Base-by-base conservation (phyloP, 1,140 invertebrate genomes). In the Ctenoplectra terminalis region DNA sequence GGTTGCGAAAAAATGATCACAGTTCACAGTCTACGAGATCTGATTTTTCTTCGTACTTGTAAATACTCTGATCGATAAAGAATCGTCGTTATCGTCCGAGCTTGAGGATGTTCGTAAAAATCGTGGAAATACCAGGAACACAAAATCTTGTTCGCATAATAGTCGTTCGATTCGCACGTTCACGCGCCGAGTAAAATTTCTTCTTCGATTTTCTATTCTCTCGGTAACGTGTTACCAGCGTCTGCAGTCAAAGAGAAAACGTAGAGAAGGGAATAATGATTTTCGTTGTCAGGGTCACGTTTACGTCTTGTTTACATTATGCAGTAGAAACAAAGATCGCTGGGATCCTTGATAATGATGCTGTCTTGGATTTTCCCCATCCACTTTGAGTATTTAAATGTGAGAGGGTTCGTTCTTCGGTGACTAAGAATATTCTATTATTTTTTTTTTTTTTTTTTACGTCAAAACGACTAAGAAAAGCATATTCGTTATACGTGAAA, bases 361-460 rank as follows among this genome's bases (percentile, higher is more conserved):
- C 1, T 43, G 20, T 20, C 40, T 31, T 17, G 73, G 81, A 54
- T 84, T 84, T 84, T 78, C 74, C 61, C 63, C 34, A 26, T n/a
- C 31, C 11, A 3, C 43, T 52, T 60, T 20, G 15, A 52, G 67
- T 15, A 31, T 26, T 69, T 40, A 43, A 23, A 23, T 31, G 6
- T 31, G 4, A 67, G 23, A 76, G 46, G 69, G 56, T 70, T 52
- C n/a, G 17, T 23, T 46, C 9, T n/a, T 4, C 29, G 15, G n/a
- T 26, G 31, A 17, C 7, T 23, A 29, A 0, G n/a, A n/a, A n/a
- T n/a, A n/a, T 23, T 34, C 20, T 1, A 61, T 13, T 2, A 37
- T 34, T 37, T 26, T 29, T 20, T 31, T 9, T 2, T 46, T 9
- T 2, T 34, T 43, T 34, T 26, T 26, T n/a, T n/a, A 29, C 20